Base-by-base conservation (phyloP, 2,888 invertebrate genomes). In the Lissonota sp. region DNA sequence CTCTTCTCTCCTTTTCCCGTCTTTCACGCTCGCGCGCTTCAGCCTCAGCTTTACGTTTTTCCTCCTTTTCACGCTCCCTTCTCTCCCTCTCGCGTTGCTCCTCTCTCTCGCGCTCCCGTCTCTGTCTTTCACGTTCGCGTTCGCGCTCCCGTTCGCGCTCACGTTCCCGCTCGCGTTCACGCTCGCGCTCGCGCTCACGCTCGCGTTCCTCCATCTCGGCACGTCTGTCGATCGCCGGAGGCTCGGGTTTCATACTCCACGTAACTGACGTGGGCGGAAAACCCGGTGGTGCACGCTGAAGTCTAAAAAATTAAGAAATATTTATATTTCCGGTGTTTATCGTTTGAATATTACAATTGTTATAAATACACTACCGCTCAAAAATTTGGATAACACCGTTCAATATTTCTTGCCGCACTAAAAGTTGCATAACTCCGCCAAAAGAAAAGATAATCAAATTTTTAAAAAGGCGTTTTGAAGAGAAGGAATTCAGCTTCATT, bases 161-260 rank as follows among this genome's bases (percentile, higher is more conserved):
- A 76, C 94, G 90, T 82, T 95, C 95, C 87, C 94, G 88, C 92
- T 95, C 89, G 85, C 92, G 92, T 75, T 94, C 92, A 79, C 93
- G 93, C 66, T 93, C 92, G 10, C 92, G 90, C 82, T 93, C 93
- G 7, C 93, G 90, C 78, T 93, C 94, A 0, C 94, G 90, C 62
- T 93, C 92, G 4, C 92, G 90, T 70, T 94, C 94, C 86, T 95
- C 95, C 26, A 95, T 93, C 86, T 95, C 95, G 1, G 89, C 91
- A 49, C 95, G 93, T 58, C 95, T 93, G 63, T 95, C 95, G 81
- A 94, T 93, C 63, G 95, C 93, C 0, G 93, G 93, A 3, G 95
- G 95, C 90, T 96, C 96, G 0, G 95, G 94, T 89, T 96, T 96
- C 60, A 96, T 90, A 37, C 94, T 93, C 96, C 96, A 96, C 2